phyloP scores from a whole-genome alignment of 2,797 vertebrate species.

The Steatocranus sp. region DNA sequence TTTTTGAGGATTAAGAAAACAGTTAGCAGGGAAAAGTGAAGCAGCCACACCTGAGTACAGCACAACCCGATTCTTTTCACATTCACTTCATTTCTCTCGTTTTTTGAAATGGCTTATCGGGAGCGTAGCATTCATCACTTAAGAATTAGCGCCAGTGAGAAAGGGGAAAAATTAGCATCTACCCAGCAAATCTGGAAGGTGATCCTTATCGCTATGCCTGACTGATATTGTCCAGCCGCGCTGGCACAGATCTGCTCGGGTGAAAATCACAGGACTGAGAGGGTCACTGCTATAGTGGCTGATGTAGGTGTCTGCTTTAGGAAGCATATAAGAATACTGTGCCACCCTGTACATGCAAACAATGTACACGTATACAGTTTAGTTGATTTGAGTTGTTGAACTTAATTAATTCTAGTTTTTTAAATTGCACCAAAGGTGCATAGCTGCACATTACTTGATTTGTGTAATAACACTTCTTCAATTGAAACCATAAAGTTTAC shows the following conservation, averaged over 20 bases:
- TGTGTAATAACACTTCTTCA: background rate
- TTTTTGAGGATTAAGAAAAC: conserved; percentile 1
- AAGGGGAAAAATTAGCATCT: conserved; percentile 10
- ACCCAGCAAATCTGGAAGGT: conserved; percentile 59
- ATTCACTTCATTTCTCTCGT: conserved; percentile 23
- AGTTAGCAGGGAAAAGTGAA: background rate
- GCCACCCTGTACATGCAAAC: background rate
- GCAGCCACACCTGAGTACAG: background rate
- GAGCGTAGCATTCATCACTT: conserved; percentile 79
- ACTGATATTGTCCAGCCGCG: conserved; percentile 75
- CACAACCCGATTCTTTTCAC: background rate
- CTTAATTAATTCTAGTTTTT: accelerated
- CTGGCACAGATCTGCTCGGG: conserved; percentile 46
- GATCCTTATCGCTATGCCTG: conserved; percentile 58
- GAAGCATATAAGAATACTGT: conserved; percentile 24
- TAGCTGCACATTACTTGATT: background rate
- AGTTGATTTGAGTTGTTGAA: accelerated
- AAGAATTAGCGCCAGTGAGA: conserved; percentile 14
- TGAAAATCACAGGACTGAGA: conserved; percentile 62
- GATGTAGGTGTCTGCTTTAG: conserved; percentile 6
- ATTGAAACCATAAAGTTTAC: background rate
- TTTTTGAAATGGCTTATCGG: conserved; percentile 69
- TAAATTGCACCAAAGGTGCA: background rate
- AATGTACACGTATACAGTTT: background rate
- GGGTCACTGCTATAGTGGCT: conserved; percentile 49